Conservation (phyloP, 2,797 vertebrate species). For the Acanthurus leucopareius region DNA sequence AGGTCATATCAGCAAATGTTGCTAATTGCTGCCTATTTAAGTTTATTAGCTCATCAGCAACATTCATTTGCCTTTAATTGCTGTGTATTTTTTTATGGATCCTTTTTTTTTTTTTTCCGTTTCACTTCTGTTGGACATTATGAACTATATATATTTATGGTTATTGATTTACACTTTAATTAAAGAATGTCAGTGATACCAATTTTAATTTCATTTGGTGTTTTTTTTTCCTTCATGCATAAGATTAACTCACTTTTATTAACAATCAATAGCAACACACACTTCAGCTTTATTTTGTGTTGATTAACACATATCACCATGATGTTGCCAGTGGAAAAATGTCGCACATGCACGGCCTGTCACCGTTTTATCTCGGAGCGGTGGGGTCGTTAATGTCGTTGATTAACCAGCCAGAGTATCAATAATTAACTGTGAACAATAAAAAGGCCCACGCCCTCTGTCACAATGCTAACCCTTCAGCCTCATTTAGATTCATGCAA, state of each 20-base stretch:
- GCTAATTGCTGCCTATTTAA: neutral
- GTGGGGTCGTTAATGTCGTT: conserved; percentile 68
- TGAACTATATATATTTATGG: conserved; percentile 1
- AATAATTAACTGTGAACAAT: conserved; percentile 83
- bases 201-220: neutral
- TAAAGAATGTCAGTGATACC: conserved; percentile 37
- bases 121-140: conserved; percentile 28
- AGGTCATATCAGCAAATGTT: neutral
- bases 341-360: neutral
- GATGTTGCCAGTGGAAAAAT: conserved; percentile 46
- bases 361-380: conserved; percentile 48
- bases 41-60: too few relatives aligned
- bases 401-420: conserved; percentile 76
- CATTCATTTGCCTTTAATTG: conserved; percentile 13
- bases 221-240: neutral
- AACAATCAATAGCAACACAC: neutral
- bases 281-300: conserved; percentile 2
- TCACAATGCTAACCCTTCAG: conserved; percentile 69
- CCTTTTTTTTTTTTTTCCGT: neutral
- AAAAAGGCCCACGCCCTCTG: conserved; percentile 70
- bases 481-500: conserved; percentile 62
- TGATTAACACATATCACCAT: neutral
- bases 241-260: too few relatives aligned
- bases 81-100: conserved; percentile 5
- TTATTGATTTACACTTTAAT: conserved; percentile 40